phyloP scores from a whole-genome alignment of 2,113 vertebrate genomes.

The Myiozetetes cayanensis region DNA sequence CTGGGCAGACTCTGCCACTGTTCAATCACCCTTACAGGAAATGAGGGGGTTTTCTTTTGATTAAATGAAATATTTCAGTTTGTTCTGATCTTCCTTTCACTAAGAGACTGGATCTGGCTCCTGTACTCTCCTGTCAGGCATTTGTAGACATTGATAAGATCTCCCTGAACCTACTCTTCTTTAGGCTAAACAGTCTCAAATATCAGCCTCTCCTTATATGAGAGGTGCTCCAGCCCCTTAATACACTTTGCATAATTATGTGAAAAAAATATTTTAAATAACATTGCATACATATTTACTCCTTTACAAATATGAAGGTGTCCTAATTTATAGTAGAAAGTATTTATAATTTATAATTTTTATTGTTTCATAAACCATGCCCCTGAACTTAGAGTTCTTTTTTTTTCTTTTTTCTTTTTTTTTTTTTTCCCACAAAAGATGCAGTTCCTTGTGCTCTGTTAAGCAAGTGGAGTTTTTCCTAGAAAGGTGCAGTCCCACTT shows the following conservation, averaged over 20 bases:
- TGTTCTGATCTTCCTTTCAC: not conserved
- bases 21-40: not conserved
- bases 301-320: not conserved
- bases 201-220: not conserved
- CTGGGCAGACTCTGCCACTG: not conserved
- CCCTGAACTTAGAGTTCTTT: not conserved
- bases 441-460: not conserved
- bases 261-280: not conserved
- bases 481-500: not conserved
- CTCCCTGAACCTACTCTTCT: not conserved
- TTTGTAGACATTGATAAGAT: not conserved
- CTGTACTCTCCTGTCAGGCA: not conserved
- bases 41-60: not conserved
- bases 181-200: not conserved
- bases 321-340: not conserved
- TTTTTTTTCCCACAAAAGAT: not conserved
- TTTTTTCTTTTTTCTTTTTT: not conserved
- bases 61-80: not conserved
- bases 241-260: not conserved
- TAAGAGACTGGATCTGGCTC: not conserved
- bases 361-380: not conserved
- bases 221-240: not conserved
- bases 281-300: not conserved
- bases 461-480: not conserved
- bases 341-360: not conserved